Conservation (phyloP, 37 sponge, comb jelly and placozoan genomes). For the Ianthella basta region DNA sequence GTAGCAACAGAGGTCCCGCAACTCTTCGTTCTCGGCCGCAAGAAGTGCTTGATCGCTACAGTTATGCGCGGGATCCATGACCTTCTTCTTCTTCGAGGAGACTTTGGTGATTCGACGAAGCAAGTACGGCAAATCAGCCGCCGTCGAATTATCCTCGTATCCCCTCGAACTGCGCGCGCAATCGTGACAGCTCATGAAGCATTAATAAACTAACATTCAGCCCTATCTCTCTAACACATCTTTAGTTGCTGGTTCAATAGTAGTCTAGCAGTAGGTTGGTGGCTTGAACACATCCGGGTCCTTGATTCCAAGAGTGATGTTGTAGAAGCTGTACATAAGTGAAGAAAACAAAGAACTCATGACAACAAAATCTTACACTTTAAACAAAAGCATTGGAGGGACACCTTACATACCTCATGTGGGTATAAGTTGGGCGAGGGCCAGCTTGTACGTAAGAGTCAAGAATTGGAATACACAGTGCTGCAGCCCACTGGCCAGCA, state of each 20-base stretch:
- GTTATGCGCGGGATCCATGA: background rate
- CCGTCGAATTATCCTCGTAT: background rate
- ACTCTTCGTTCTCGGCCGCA: constrained; percentile 16
- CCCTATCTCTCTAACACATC: no score
- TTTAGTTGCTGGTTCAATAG: background rate
- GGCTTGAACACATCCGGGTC: background rate
- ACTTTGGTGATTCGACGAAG: background rate
- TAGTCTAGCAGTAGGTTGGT: background rate
- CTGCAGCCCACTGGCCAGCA: background rate
- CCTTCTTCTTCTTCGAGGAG: background rate
- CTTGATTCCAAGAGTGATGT: constrained; percentile 10
- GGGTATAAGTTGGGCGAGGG: no score
- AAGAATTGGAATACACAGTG: background rate
- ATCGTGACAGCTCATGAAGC: background rate
- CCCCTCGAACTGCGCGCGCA: background rate
- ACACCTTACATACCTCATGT: no score
- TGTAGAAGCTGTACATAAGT: background rate
- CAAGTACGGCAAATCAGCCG: background rate
- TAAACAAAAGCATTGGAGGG: no score
- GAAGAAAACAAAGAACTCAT: background rate
- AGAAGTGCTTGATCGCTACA: background rate
- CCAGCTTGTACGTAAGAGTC: background rate
- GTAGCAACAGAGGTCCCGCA: constrained; percentile 32
- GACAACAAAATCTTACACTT: no score
- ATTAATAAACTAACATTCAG: no score